phyloP scores from a whole-genome alignment of 2,888 invertebrate species.

The Diplolepis rosae region DNA sequence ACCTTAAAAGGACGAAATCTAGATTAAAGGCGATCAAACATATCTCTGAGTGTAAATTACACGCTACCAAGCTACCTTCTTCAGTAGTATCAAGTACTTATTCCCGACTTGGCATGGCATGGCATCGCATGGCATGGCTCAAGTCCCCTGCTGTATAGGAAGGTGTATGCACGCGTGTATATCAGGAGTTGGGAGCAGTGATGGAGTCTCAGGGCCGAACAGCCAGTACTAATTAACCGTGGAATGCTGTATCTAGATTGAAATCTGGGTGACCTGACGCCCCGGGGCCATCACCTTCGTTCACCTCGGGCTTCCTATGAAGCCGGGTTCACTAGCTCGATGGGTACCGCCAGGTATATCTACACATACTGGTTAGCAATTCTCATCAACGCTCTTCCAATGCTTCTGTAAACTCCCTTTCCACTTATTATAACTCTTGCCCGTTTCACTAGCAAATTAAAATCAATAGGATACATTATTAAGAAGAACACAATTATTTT shows the following conservation, averaged over 20 bases:
- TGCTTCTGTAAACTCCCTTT: slow-evolving; percentile 14
- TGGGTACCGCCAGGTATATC: slow-evolving; percentile 43
- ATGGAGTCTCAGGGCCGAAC: slow-evolving; percentile 66
- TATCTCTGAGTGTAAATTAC: slow-evolving; percentile 7
- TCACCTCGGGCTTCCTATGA: slow-evolving; percentile 56
- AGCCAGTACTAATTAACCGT: slow-evolving; percentile 72
- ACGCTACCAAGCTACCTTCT: not conserved
- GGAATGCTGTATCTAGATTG: slow-evolving; percentile 73
- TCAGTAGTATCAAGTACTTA: slow-evolving; percentile 7
- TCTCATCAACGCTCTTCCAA: not conserved
- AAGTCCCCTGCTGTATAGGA: slow-evolving; percentile 37
- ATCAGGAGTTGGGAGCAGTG: slow-evolving; percentile 48
- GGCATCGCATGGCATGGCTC: too few relatives aligned
- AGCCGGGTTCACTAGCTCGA: slow-evolving; percentile 54
- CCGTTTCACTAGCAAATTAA: not conserved
- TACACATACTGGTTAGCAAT: slow-evolving; percentile 34
- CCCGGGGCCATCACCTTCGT: slow-evolving; percentile 70
- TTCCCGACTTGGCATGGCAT: slow-evolving; percentile 38
- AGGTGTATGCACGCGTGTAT: slow-evolving; percentile 35
- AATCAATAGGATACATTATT: too few relatives aligned
- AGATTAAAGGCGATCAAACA: not conserved
- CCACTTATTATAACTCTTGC: not conserved
- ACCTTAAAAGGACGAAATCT: not conserved
- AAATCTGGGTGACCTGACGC: slow-evolving; percentile 73
- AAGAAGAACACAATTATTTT: too few relatives aligned